Conservation (phyloP, 2,888 invertebrate genomes). For the Electrophaes corylata region DNA sequence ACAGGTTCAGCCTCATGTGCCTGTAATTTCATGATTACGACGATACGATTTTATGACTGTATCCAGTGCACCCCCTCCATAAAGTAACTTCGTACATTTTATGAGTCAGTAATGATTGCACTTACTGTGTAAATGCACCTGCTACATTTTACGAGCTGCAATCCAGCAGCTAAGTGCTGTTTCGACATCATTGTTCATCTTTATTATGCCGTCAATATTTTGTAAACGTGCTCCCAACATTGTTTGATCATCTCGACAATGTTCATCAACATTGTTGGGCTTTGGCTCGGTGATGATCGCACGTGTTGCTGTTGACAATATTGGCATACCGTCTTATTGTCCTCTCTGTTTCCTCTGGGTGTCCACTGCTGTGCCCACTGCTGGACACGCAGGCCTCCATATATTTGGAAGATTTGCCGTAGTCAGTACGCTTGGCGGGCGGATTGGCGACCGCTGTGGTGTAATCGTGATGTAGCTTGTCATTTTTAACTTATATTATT, state of each 20-base stretch:
- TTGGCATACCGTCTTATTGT: conserved; percentile 26
- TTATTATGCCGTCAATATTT: conserved; percentile 27
- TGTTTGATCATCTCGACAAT: conserved; percentile 18
- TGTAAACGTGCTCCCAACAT: conserved; percentile 31
- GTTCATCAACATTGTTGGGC: conserved; percentile 25
- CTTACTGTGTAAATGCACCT: conserved; percentile 12
- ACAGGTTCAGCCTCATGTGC: too few relatives aligned
- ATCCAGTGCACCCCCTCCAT: not conserved
- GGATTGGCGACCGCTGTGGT: too few relatives aligned
- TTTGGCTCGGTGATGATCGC: conserved; percentile 28
- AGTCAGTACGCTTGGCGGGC: too few relatives aligned
- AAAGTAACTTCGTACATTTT: conserved; percentile 10
- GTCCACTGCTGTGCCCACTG: not conserved
- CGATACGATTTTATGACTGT: not conserved
- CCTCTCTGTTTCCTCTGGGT: conserved; percentile 9
- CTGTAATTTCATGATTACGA: too few relatives aligned
- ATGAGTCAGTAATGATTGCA: conserved; percentile 5
- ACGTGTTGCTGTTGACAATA: conserved; percentile 20
- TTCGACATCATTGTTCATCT: conserved; percentile 24
- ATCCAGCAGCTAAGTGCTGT: conserved; percentile 20
- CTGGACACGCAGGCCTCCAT: too few relatives aligned
- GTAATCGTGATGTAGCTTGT: too few relatives aligned
- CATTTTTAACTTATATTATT: too few relatives aligned
- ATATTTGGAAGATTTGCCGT: too few relatives aligned
- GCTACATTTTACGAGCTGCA: conserved; percentile 27